These are phyloP conservation scores for Cliona cf. orientalis DNA, from an alignment of 37 sponge, comb jelly and placozoan genomes.

Conservation along the genomic window DNA sequence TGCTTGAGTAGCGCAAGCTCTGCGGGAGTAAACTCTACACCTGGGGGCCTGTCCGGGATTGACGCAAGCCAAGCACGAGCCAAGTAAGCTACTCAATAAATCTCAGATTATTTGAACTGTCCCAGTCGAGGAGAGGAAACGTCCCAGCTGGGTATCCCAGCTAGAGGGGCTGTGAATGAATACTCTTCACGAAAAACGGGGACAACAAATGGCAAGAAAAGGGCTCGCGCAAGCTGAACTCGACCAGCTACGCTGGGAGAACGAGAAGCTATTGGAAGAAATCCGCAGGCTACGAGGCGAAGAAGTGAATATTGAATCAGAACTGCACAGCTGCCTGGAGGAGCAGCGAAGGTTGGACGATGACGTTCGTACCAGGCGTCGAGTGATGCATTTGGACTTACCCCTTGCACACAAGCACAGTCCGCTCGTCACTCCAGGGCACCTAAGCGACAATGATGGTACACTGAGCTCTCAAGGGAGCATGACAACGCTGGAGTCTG, in stretches of 20 bases:
- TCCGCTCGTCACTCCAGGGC: neutral
- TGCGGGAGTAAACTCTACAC: no score
- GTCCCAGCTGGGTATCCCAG: neutral
- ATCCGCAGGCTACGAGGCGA: neutral
- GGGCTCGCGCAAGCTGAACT: neutral
- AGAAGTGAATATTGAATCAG: neutral
- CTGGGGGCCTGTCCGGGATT: no score
- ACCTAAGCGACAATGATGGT: no score
- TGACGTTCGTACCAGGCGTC: neutral
- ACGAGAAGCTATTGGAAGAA: neutral
- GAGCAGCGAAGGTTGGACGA: neutral
- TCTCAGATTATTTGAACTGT: no score
- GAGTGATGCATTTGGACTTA: neutral
- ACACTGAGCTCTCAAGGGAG: neutral
- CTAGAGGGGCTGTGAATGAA: conserved; percentile 1
- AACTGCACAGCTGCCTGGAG: neutral
- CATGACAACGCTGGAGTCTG: neutral
- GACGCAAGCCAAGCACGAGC: no score
- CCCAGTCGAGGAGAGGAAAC: no score
- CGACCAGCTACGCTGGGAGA: neutral
- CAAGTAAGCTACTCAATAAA: no score
- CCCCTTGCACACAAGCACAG: neutral
- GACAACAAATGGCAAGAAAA: neutral
- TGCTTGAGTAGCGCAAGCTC: no score
- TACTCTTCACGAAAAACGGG: neutral